phyloP scores from a whole-genome alignment of 2,113 vertebrate genomes.

The Nyctibius bracteatus region DNA sequence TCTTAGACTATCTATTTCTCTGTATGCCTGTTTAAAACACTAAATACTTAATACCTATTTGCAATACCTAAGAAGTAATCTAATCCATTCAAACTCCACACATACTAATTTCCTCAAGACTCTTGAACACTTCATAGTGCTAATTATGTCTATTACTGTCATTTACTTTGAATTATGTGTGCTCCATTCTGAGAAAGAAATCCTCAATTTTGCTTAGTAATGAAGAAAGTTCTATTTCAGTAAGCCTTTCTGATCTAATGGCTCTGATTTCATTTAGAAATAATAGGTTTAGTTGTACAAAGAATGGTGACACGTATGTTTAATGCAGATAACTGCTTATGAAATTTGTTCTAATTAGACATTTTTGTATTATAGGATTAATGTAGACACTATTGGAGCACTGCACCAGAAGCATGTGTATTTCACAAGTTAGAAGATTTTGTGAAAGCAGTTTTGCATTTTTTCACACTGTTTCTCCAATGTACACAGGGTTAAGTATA shows the following conservation, averaged over 20 bases:
- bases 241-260: constrained; percentile 71
- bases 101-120: constrained; percentile 77
- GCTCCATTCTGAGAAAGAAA: constrained; percentile 70
- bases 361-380: constrained; percentile 72
- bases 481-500: neutral
- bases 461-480: neutral
- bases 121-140: constrained; percentile 78
- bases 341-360: constrained; percentile 82
- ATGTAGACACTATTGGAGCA: constrained; percentile 37
- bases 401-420: neutral
- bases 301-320: constrained; percentile 80
- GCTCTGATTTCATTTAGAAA: constrained; percentile 78
- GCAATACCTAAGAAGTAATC: constrained; percentile 76
- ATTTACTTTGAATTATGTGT: constrained; percentile 74
- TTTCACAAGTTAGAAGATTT: constrained; percentile 28
- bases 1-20: constrained; percentile 57
- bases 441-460: neutral
- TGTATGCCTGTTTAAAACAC: constrained; percentile 63
- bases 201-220: constrained; percentile 78
- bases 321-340: constrained; percentile 86
- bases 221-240: constrained; percentile 78
- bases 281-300: constrained; percentile 72
- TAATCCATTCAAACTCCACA: constrained; percentile 70
- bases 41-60: constrained; percentile 77
- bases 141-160: constrained; percentile 84